Conservation (phyloP, 2,113 vertebrate species). For the Nettapus auritus region DNA sequence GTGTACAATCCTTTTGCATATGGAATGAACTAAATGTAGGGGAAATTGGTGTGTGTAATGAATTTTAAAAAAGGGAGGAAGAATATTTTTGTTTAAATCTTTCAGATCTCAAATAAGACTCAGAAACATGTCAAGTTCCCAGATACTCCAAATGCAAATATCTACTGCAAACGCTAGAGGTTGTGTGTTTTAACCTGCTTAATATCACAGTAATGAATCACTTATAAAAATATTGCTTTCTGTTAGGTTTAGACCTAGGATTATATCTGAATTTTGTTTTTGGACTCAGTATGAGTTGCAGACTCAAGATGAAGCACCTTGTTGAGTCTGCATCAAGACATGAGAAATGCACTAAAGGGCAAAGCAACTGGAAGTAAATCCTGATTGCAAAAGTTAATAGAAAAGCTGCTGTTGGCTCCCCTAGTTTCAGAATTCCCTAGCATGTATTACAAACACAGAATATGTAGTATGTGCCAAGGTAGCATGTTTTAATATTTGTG, state of each 20-base stretch:
- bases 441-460: neutral
- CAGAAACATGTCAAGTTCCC: neutral
- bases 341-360: neutral
- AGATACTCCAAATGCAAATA: neutral
- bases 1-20: neutral
- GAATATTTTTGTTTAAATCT: neutral
- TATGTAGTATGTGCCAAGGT: neutral
- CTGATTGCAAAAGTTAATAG: neutral
- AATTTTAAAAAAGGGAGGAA: neutral
- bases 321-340: neutral
- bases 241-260: neutral
- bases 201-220: neutral
- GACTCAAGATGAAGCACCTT: neutral
- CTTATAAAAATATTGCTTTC: neutral
- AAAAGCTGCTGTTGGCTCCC: neutral
- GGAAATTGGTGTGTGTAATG: neutral
- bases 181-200: neutral
- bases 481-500: neutral
- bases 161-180: neutral
- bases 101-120: neutral
- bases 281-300: neutral
- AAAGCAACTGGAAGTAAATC: neutral
- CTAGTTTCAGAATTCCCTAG: neutral
- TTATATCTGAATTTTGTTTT: neutral
- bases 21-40: neutral